Percentiles rank a stretch among this genome's conserved stretches.
phyloP scores from a whole-genome alignment of 1,140 invertebrate species.

The Radopholus similis region DNA sequence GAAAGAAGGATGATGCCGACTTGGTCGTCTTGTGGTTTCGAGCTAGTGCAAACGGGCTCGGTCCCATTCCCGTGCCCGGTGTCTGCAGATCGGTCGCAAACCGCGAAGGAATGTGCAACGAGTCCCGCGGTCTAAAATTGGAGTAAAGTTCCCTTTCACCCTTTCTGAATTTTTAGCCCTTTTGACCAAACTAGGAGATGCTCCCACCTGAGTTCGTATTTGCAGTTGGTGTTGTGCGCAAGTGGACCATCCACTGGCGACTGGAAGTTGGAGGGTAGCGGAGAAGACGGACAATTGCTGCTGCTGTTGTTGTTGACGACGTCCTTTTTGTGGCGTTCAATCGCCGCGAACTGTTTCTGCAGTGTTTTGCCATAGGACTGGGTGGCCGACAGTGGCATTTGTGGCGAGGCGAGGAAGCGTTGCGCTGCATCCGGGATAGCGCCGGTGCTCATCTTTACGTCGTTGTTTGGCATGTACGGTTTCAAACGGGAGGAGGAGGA shows the following conservation, averaged over 20 bases:
- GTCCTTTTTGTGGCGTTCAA: not conserved
- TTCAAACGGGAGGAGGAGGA: not conserved
- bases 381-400: not conserved
- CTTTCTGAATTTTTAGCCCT: not conserved
- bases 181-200: not conserved
- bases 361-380: not conserved
- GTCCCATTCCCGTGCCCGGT: not conserved
- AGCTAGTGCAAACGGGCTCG: not conserved
- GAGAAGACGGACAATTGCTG: not conserved
- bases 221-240: not conserved
- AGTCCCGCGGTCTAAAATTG: slow-evolving; percentile 2
- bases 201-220: not conserved
- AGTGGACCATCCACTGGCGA: not conserved
- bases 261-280: not conserved
- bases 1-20: not conserved
- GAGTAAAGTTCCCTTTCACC: not conserved
- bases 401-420: not conserved
- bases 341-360: not conserved
- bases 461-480: not conserved
- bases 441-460: not conserved
- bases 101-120: not conserved
- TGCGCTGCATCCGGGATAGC: not conserved
- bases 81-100: not conserved
- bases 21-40: not conserved
- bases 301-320: not conserved